Percentiles rank a stretch among this genome's conserved stretches.
Evolutionary conservation across 2,797 vertebrate genomes (phyloP).

Genomic region (Columba guinea): DNA sequence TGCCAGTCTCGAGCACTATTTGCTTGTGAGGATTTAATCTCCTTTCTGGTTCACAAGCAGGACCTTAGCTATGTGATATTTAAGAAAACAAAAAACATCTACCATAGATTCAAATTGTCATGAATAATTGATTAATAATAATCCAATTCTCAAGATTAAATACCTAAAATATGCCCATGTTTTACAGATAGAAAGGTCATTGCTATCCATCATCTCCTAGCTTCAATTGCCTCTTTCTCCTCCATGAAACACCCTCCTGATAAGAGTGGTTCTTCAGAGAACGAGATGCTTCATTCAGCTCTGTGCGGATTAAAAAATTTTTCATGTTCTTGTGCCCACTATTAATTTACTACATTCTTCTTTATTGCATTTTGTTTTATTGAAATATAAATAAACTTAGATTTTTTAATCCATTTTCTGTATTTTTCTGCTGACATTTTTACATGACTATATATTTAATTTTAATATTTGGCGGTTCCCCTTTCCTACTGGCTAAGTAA

Average conservation of each 20-base stretch:
- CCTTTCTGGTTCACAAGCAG: slow-evolving; percentile 60
- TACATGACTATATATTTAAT: neutral
- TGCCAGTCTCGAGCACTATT: slow-evolving; percentile 65
- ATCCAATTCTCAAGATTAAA: slow-evolving; percentile 73
- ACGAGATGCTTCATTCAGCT: neutral
- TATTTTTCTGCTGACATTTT: neutral
- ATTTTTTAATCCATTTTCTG: neutral
- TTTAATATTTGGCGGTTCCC: neutral
- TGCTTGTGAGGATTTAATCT: slow-evolving; percentile 71
- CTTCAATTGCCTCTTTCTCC: slow-evolving; percentile 53
- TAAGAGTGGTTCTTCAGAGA: slow-evolving; percentile 27
- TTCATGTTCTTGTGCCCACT: neutral
- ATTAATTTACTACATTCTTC: neutral
- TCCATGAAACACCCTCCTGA: slow-evolving; percentile 3
- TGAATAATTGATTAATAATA: slow-evolving; percentile 80
- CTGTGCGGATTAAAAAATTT: neutral
- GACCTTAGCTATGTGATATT: slow-evolving; percentile 74
- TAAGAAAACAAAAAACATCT: slow-evolving; percentile 74
- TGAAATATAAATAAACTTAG: neutral
- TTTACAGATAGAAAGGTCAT: slow-evolving; percentile 68
- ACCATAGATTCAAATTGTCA: slow-evolving; percentile 74
- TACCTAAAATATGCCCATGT: slow-evolving; percentile 68
- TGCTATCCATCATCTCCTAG: slow-evolving; percentile 64
- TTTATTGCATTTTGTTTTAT: neutral
- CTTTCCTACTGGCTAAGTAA: neutral